Percentiles rank a stretch among this genome's conserved stretches.
Evolutionary conservation across 2,888 invertebrate genomes (phyloP).

Genomic region (Drosophila putrida): DNA sequence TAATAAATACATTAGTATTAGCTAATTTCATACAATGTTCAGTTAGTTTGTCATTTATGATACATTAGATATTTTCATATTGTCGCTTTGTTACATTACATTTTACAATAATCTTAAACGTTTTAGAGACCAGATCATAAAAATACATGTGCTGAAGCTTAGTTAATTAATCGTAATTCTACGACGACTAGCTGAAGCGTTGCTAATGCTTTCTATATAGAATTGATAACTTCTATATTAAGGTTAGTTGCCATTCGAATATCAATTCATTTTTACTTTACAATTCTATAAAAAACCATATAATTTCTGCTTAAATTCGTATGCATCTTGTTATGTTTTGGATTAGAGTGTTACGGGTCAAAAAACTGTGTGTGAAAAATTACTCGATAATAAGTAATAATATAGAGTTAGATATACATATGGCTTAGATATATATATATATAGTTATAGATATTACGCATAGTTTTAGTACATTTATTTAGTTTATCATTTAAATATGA

Average conservation of each 20-base stretch:
- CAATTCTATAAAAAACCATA: slow-evolving; percentile 69
- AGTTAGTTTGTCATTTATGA: slow-evolving; percentile 58
- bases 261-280: slow-evolving; percentile 35
- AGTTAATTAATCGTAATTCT: slow-evolving; percentile 48
- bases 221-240: slow-evolving; percentile 21
- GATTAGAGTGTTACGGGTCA: slow-evolving; percentile 22
- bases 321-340: slow-evolving; percentile 32
- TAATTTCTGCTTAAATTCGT: slow-evolving; percentile 77
- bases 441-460: slow-evolving; percentile 33
- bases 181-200: slow-evolving; percentile 77
- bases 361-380: slow-evolving; percentile 19
- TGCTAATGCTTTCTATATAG: slow-evolving; percentile 54
- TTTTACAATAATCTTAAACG: slow-evolving; percentile 71
- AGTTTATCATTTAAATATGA: slow-evolving; percentile 68
- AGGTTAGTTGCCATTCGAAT: slow-evolving; percentile 49
- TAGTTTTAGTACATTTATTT: slow-evolving; percentile 42
- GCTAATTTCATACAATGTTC: slow-evolving; percentile 51
- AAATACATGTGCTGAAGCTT: slow-evolving; percentile 71
- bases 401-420: slow-evolving; percentile 34
- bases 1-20: slow-evolving; percentile 37
- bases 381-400: slow-evolving; percentile 15
- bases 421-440: slow-evolving; percentile 42
- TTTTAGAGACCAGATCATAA: slow-evolving; percentile 59
- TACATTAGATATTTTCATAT: slow-evolving; percentile 75
- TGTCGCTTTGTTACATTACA: slow-evolving; percentile 79